A percentile compares a stretch with the other conserved stretches of the same genome.
Conservation (phyloP, 2,113 vertebrate species). For the Varanus komodoensis region DNA sequence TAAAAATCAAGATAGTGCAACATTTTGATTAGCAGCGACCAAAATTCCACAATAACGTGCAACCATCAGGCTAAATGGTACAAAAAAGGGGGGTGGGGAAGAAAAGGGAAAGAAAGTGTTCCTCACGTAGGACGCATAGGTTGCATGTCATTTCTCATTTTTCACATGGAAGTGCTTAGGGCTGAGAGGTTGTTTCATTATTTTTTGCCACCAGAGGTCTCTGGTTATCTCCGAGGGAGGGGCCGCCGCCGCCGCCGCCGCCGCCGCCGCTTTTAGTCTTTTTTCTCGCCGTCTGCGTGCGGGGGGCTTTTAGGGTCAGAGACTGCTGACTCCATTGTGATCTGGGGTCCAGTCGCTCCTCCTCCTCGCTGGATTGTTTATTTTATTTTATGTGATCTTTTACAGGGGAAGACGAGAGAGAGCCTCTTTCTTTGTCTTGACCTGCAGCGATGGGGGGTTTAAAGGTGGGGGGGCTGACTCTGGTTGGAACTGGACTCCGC, state of each 20-base stretch:
- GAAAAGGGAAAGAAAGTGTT: too few species aligned
- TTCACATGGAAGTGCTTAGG: too few species aligned
- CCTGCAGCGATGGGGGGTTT: not conserved
- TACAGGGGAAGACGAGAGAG: not conserved
- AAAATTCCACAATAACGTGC: too few species aligned
- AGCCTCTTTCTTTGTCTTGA: not conserved
- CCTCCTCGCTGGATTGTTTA: not conserved
- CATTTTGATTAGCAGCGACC: too few species aligned
- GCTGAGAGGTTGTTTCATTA: not conserved
- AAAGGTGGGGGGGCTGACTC: not conserved
- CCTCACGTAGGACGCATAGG: too few species aligned
- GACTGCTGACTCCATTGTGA: slow-evolving; percentile 25
- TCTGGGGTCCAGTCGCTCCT: not conserved
- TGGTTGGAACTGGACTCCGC: not conserved
- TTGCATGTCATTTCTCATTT: not conserved
- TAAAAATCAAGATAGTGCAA: too few species aligned
- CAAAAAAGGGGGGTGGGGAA: too few species aligned
- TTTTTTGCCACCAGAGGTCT: slow-evolving; percentile 16
- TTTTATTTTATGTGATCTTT: not conserved
- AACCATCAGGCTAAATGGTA: too few species aligned
- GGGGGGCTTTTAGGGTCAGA: slow-evolving; percentile 15
- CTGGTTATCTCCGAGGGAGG: not conserved
- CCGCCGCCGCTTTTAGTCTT: not conserved
- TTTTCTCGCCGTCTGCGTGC: not conserved
- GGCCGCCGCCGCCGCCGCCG: not conserved